Base-by-base conservation (phyloP, 2,113 vertebrate genomes). In the Nycticryphes semicollaris region DNA sequence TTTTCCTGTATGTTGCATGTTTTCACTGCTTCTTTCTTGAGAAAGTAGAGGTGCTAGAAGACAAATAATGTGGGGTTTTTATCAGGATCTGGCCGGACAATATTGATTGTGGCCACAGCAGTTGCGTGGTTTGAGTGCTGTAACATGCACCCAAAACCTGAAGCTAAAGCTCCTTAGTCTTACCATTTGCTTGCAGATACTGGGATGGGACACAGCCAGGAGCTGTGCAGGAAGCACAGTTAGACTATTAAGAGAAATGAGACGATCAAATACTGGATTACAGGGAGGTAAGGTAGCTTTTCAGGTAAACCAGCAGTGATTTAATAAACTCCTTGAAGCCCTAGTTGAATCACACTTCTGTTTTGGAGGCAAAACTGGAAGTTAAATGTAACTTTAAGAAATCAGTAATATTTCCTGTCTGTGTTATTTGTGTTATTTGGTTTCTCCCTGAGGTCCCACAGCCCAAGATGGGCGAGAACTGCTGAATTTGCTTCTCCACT, bases 91-190 rank as follows among this genome's bases (percentile, higher is more conserved):
- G 25, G 39, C 21, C 6, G 66, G 77, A 21, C 7, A n/a, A n/a
- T n/a, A 1, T 2, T 27, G 48, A 18, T 20, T 12, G 19, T 53
- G 54, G 28, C 33, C 27, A 1, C 1, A 0, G 39, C 16, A 21
- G 6, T 22, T 78, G 53, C 23, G 54, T 41, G 25, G 27, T 64
- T 30, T 41, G 27, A 27, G 37, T 64, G 33, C 37, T 41, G 30
- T 43, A 19, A 17, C 27, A 15, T 5, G n/a, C 37, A 17, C 22
- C 60, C 54, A 59, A 74, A 86, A 28, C 14, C 14, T 50, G 63
- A 77, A 68, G 48, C 35, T 77, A 19, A 41, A 24, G 39, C 8
- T 84, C 33, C 48, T 69, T 45, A 18, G 4, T 28, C 43, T 51
- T 39, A 4, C 28, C 6, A 12, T 45, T 47, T 43, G 24, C 59